A percentile compares a stretch with the other conserved stretches of the same genome.
phyloP scores from a whole-genome alignment of 2,113 vertebrate species.

The Seriola dumerili region DNA sequence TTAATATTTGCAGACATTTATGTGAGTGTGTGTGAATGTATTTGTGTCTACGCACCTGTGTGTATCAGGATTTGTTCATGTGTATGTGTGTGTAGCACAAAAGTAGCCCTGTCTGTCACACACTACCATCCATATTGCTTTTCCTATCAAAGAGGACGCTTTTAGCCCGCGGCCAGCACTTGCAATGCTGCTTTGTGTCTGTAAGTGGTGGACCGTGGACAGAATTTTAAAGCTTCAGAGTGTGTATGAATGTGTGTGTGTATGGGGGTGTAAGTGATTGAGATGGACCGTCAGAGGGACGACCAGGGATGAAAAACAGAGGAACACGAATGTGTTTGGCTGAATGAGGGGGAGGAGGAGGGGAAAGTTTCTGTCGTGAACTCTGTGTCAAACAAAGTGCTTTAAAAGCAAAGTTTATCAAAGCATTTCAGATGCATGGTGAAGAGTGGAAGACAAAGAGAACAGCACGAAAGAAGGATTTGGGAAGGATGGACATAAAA shows the following conservation, averaged over 20 bases:
- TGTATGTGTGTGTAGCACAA: slow-evolving; percentile 10
- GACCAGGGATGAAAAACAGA: slow-evolving; percentile 17
- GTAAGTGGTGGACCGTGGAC: slow-evolving; percentile 51
- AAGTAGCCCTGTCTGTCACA: slow-evolving; percentile 33
- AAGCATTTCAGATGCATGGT: slow-evolving; percentile 28
- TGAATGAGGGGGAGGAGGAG: neutral
- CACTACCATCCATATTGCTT: slow-evolving; percentile 37
- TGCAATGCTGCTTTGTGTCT: slow-evolving; percentile 49
- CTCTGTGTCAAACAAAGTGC: slow-evolving; percentile 35
- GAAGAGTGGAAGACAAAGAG: neutral
- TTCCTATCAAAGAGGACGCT: slow-evolving; percentile 58
- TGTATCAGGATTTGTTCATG: slow-evolving; percentile 22
- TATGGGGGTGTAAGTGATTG: slow-evolving; percentile 21
- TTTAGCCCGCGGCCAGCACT: slow-evolving; percentile 58
- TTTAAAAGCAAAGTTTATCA: slow-evolving; percentile 62
- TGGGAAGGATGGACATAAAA: slow-evolving; percentile 14
- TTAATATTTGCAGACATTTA: slow-evolving; percentile 12
- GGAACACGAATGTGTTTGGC: neutral
- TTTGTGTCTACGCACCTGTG: slow-evolving; percentile 6
- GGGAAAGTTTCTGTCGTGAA: slow-evolving; percentile 13
- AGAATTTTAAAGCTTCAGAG: slow-evolving; percentile 22
- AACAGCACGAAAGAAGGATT: neutral
- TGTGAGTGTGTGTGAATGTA: neutral
- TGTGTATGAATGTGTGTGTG: neutral
- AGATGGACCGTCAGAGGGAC: slow-evolving; percentile 25